A percentile compares a stretch with the other conserved stretches of the same genome.
Conservation (phyloP, 2,888 invertebrate genomes). For the Dermolepida albohirtum region DNA sequence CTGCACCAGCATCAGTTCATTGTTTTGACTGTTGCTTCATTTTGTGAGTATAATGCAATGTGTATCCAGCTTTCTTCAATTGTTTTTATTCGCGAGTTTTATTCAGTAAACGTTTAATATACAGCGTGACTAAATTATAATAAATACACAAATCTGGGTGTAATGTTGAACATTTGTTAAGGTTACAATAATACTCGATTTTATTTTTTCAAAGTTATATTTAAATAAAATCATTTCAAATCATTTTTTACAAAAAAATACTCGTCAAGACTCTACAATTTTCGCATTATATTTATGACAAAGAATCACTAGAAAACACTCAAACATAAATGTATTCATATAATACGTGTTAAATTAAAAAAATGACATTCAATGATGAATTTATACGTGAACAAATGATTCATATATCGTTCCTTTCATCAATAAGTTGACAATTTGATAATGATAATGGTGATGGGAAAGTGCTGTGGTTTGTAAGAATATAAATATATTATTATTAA, state of each 20-base stretch:
- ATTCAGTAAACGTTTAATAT: too few species aligned
- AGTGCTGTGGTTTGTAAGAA: constrained; percentile 37
- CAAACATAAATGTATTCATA: constrained; percentile 55
- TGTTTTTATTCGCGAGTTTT: too few species aligned
- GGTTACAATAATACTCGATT: constrained; percentile 1
- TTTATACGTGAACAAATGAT: constrained; percentile 54
- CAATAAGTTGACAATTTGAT: constrained; percentile 45
- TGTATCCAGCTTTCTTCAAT: too few species aligned
- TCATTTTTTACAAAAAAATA: constrained; percentile 47
- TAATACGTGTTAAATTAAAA: constrained; percentile 47
- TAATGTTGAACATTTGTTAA: too few species aligned
- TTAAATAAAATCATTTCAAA: constrained; percentile 52
- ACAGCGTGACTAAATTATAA: too few species aligned
- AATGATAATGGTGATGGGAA: constrained; percentile 2
- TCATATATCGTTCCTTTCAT: constrained; percentile 54
- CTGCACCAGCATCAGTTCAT: too few species aligned
- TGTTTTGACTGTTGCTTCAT: too few species aligned
- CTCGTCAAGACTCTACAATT: constrained; percentile 46
- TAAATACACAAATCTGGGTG: too few species aligned
- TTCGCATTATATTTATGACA: constrained; percentile 42
- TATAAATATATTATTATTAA: constrained; percentile 41
- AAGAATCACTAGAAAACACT: constrained; percentile 62
- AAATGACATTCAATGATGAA: too few species aligned
- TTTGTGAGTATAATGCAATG: too few species aligned
- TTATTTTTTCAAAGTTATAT: constrained; percentile 47